phyloP scores from a whole-genome alignment of 2,113 vertebrate genomes.

The Anarhynchus alexandrinus region DNA sequence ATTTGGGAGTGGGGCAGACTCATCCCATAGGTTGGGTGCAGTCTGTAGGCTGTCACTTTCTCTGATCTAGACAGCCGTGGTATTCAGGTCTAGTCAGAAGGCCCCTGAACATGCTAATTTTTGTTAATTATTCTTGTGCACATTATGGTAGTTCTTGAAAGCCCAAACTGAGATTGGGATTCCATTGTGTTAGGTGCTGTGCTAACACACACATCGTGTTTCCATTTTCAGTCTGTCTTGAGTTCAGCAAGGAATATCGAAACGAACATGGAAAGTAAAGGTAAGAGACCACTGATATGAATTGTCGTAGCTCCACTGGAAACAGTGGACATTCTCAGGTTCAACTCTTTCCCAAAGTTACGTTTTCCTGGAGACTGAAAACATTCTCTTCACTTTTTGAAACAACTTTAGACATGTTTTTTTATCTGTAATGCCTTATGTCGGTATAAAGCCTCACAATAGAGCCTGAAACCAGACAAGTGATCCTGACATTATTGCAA shows the following conservation, averaged over 20 bases:
- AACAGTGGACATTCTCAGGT: background rate
- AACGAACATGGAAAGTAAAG: background rate
- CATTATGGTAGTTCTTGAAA: background rate
- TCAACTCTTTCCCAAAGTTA: background rate
- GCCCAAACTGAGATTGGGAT: background rate
- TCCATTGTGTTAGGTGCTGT: background rate
- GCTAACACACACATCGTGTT: rapidly evolving
- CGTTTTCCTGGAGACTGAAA: background rate
- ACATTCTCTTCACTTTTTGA: background rate
- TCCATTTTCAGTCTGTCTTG: background rate
- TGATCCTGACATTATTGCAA: background rate
- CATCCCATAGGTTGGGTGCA: background rate
- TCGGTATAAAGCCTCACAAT: background rate
- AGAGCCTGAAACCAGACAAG: background rate
- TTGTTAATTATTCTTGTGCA: background rate
- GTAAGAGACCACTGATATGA: background rate
- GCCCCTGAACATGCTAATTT: background rate
- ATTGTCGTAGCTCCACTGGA: background rate
- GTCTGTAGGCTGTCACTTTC: background rate
- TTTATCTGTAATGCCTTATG: background rate
- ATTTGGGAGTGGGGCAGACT: background rate
- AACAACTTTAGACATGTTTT: background rate
- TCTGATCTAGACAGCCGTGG: background rate
- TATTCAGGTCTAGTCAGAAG: background rate
- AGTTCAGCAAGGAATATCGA: background rate